A percentile compares a stretch with the other conserved stretches of the same genome.
phyloP scores from a whole-genome alignment of 2,113 vertebrate species.

The Pachypanchax playfairii region DNA sequence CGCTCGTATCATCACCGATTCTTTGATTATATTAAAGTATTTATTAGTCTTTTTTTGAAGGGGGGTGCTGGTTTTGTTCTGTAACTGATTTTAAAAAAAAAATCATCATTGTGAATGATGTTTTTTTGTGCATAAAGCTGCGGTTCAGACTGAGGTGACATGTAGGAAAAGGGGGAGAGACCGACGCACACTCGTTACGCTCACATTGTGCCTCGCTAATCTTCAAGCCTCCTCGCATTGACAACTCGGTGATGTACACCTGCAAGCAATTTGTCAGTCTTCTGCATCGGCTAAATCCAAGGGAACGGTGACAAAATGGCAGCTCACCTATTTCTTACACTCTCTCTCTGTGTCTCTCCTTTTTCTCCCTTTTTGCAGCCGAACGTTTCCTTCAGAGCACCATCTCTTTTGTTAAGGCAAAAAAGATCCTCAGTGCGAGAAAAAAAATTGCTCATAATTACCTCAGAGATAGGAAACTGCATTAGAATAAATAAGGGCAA shows the following conservation, averaged over 20 bases:
- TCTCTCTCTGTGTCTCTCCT: conserved; percentile 59
- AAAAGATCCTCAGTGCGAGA: conserved; percentile 98
- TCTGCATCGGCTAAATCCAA: conserved; percentile 80
- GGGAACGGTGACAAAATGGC: conserved; percentile 91
- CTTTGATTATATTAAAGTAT: conserved; percentile 5
- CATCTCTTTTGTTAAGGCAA: conserved; percentile 99
- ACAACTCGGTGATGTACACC: conserved; percentile 96
- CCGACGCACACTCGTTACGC: conserved; percentile 89
- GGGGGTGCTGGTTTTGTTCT: too few species aligned
- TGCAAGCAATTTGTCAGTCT: conserved; percentile 99
- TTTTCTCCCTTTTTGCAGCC: conserved; percentile 80
- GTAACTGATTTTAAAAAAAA: too few species aligned
- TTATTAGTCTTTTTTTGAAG: background rate
- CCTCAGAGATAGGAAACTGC: conserved; percentile 99
- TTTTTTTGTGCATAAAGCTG: conserved; percentile 19
- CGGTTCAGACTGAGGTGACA: conserved; percentile 39
- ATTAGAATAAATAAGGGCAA: conserved; percentile 99
- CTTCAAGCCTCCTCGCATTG: conserved; percentile 91
- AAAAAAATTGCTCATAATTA: conserved; percentile 99
- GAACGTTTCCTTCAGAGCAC: conserved; percentile 98
- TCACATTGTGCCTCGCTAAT: conserved; percentile 95
- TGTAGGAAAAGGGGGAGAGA: conserved; percentile 32
- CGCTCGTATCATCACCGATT: conserved; percentile 7
- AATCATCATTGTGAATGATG: background rate
- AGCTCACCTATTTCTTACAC: conserved; percentile 92